These are phyloP conservation scores for Leptobrachium ailaonicum DNA, from an alignment of 2,113 vertebrate genomes.

Conservation along the genomic window DNA sequence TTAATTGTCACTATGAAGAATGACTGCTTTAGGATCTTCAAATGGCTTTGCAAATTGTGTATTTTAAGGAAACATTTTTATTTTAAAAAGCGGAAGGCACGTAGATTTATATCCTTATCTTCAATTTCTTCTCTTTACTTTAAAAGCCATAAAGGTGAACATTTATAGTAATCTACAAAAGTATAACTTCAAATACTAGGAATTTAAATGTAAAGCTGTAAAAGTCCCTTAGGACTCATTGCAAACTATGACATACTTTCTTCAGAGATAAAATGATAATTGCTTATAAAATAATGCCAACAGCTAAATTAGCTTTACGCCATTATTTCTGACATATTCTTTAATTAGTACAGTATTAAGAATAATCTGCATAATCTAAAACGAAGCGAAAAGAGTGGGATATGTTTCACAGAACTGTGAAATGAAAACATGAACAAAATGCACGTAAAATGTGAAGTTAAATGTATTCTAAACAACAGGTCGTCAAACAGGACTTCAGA, in stretches of 20 bases:
- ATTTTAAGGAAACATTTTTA: not conserved
- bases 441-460: not conserved
- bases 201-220: slow-evolving; percentile 25
- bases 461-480: too few relatives aligned
- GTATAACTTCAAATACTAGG: not conserved
- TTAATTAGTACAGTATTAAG: slow-evolving; percentile 29
- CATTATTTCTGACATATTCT: slow-evolving; percentile 34
- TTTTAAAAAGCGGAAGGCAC: not conserved
- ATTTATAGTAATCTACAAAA: not conserved
- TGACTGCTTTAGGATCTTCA: too few relatives aligned
- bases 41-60: not conserved
- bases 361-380: slow-evolving; percentile 52
- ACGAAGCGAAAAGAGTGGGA: slow-evolving; percentile 32
- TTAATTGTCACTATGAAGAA: too few relatives aligned
- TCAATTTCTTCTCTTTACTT: not conserved
- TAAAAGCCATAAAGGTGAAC: not conserved
- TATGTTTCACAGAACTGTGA: slow-evolving; percentile 32
- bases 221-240: slow-evolving; percentile 22
- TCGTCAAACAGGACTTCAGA: too few relatives aligned
- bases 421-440: not conserved
- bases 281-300: slow-evolving; percentile 35
- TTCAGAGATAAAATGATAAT: slow-evolving; percentile 21
- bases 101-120: not conserved
- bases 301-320: slow-evolving; percentile 32
- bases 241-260: slow-evolving; percentile 15